Evolutionary conservation across 2,113 vertebrate species (phyloP).

Genomic region (Forbesichthys papilliferus): DNA sequence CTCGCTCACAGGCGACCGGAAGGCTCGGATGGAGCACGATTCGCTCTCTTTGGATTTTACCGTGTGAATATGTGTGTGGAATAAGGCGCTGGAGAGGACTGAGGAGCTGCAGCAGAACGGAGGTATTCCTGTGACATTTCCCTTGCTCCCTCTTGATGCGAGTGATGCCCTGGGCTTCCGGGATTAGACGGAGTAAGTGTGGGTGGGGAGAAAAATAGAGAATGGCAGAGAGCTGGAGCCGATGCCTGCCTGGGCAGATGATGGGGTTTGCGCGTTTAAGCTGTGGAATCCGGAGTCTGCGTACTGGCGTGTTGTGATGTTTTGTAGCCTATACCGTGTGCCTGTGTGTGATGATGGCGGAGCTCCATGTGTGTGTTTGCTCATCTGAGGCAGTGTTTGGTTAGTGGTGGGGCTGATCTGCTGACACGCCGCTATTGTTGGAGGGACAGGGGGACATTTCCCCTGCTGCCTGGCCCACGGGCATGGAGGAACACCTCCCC

Average conservation of each 20-base stretch:
- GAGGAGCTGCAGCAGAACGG: slow-evolving; percentile 30
- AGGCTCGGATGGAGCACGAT: slow-evolving; percentile 42
- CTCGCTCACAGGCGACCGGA: slow-evolving; percentile 76
- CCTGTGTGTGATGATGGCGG: slow-evolving; percentile 37
- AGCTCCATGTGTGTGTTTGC: slow-evolving; percentile 19
- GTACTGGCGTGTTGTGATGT: slow-evolving; percentile 46
- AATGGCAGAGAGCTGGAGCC: slow-evolving; percentile 21
- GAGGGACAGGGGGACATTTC: slow-evolving; percentile 71
- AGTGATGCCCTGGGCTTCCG: slow-evolving; percentile 61
- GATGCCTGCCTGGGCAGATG: slow-evolving; percentile 48
- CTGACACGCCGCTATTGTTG: slow-evolving; percentile 61
- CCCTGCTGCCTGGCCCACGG: slow-evolving; percentile 45
- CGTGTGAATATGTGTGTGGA: slow-evolving; percentile 52
- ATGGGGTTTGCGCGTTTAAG: slow-evolving; percentile 17
- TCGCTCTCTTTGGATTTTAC: slow-evolving; percentile 53
- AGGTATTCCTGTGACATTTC: slow-evolving; percentile 73
- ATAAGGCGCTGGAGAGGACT: slow-evolving; percentile 38
- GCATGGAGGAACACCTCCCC: slow-evolving; percentile 51
- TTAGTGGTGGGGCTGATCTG: slow-evolving; percentile 42
- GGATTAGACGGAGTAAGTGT: slow-evolving; percentile 61
- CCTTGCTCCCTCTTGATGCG: slow-evolving; percentile 43
- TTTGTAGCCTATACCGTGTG: slow-evolving; percentile 27
- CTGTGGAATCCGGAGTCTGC: slow-evolving; percentile 8
- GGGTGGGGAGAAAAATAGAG: slow-evolving; percentile 52
- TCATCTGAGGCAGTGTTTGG: slow-evolving; percentile 37